These are phyloP conservation scores for Manis crassicaudata DNA, from an alignment of 2,797 vertebrate species.

Conservation along the genomic window DNA sequence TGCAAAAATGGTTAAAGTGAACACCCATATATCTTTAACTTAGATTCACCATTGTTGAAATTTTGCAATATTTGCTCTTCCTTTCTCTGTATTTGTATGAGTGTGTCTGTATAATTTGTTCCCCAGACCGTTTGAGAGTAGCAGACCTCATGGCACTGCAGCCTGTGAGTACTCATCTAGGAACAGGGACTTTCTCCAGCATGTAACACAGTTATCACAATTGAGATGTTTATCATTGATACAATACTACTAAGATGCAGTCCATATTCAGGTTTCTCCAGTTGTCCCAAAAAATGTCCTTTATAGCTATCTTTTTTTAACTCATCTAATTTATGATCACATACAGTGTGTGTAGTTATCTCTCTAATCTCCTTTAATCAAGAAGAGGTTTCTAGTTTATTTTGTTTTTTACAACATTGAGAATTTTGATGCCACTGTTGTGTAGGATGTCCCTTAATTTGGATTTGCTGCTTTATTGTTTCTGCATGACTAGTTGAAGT, in stretches of 20 bases:
- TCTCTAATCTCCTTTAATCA: conserved; percentile 6
- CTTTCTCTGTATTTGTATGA: background rate
- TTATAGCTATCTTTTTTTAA: conserved; percentile 1
- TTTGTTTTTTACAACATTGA: conserved; percentile 5
- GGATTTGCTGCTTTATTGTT: conserved; percentile 6
- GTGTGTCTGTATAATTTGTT: background rate
- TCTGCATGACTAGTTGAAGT: background rate
- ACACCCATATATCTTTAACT: background rate
- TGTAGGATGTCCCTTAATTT: conserved; percentile 2
- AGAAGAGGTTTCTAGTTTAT: background rate
- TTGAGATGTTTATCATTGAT: background rate
- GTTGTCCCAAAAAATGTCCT: background rate
- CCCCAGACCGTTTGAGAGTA: background rate
- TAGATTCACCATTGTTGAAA: background rate
- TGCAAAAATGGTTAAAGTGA: background rate
- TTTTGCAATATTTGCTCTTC: background rate
- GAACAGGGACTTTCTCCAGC: background rate
- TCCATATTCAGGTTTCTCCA: background rate
- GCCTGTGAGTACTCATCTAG: background rate
- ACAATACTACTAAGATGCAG: background rate
- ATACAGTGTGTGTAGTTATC: background rate
- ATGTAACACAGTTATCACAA: background rate
- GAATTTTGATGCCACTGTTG: background rate
- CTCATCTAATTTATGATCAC: background rate
- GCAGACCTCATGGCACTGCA: background rate